Conservation (phyloP, 2,113 vertebrate species). For the Larimichthys crocea region DNA sequence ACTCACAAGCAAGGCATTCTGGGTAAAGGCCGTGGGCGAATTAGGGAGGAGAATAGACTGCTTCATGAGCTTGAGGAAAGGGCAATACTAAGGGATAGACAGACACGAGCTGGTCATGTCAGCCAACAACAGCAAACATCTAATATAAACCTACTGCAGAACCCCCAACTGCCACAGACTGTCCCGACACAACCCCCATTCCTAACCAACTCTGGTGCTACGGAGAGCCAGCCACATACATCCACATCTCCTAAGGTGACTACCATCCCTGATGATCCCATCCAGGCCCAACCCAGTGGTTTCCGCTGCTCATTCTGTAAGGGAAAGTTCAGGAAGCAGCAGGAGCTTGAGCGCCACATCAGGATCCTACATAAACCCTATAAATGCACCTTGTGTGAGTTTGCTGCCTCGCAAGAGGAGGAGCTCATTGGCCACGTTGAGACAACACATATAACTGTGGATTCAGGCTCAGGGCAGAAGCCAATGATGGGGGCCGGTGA, state of each 20-base stretch:
- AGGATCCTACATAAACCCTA: slow-evolving; percentile 98
- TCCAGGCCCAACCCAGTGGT: slow-evolving; percentile 82
- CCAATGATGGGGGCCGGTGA: slow-evolving; percentile 75
- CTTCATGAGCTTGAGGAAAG: slow-evolving; percentile 97
- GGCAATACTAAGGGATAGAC: slow-evolving; percentile 95
- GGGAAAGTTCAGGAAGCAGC: slow-evolving; percentile 98
- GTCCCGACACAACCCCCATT: slow-evolving; percentile 45
- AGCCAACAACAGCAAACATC: slow-evolving; percentile 64
- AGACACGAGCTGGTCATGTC: slow-evolving; percentile 89
- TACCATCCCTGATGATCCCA: slow-evolving; percentile 86
- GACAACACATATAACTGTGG: slow-evolving; percentile 94
- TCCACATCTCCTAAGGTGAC: slow-evolving; percentile 87
- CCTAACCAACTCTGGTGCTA: slow-evolving; percentile 82
- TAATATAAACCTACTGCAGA: slow-evolving; percentile 80
- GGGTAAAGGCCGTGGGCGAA: slow-evolving; percentile 95
- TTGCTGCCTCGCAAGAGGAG: slow-evolving; percentile 96
- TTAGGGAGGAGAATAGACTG: slow-evolving; percentile 95
- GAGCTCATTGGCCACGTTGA: slow-evolving; percentile 97
- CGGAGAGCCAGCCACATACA: slow-evolving; percentile 84
- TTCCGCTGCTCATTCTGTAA: slow-evolving; percentile 99
- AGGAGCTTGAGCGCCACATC: slow-evolving; percentile 97
- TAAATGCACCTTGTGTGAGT: slow-evolving; percentile 98
- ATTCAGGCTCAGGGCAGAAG: slow-evolving; percentile 91
- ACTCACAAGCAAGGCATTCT: slow-evolving; percentile 98
- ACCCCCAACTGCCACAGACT: slow-evolving; percentile 79